phyloP scores from a whole-genome alignment of 1,140 invertebrate species.

The Coptotermes formosanus region DNA sequence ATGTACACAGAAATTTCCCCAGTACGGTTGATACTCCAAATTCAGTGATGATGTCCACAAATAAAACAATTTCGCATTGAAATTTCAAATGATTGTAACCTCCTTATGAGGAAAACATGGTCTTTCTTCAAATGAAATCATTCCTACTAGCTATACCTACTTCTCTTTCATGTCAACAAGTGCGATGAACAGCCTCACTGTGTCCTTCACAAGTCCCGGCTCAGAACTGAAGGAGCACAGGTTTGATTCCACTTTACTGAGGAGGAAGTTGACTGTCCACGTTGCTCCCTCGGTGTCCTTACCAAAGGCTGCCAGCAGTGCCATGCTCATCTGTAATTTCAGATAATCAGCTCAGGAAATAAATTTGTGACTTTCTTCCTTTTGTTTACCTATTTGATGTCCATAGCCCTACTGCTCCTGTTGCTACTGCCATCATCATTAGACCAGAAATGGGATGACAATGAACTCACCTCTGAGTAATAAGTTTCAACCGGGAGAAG shows the following conservation, averaged over 20 bases:
- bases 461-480: conserved; percentile 61
- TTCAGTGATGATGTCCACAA: no score
- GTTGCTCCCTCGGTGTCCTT: conserved; percentile 56
- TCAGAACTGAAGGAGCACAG: conserved; percentile 60
- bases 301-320: conserved; percentile 61
- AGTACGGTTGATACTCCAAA: no score
- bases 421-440: background rate
- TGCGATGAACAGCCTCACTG: conserved; percentile 56
- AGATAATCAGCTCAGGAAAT: no score
- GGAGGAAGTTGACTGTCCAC: conserved; percentile 61
- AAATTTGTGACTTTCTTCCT: no score
- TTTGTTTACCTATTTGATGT: no score
- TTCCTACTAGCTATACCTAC: conserved; percentile 45
- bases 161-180: conserved; percentile 58
- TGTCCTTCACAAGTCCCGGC: conserved; percentile 56
- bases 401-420: background rate
- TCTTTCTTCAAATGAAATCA: no score
- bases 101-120: no score
- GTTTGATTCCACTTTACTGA: conserved; percentile 61
- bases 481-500: conserved; percentile 65
- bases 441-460: background rate
- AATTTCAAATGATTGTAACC: no score
- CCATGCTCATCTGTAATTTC: conserved; percentile 51
- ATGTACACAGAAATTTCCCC: no score
- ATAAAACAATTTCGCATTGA: no score